Percentiles rank a stretch among this genome's conserved stretches.
These are phyloP conservation scores for Leucophenga maculata DNA, from an alignment of 2,888 invertebrate genomes.

Conservation along the genomic window DNA sequence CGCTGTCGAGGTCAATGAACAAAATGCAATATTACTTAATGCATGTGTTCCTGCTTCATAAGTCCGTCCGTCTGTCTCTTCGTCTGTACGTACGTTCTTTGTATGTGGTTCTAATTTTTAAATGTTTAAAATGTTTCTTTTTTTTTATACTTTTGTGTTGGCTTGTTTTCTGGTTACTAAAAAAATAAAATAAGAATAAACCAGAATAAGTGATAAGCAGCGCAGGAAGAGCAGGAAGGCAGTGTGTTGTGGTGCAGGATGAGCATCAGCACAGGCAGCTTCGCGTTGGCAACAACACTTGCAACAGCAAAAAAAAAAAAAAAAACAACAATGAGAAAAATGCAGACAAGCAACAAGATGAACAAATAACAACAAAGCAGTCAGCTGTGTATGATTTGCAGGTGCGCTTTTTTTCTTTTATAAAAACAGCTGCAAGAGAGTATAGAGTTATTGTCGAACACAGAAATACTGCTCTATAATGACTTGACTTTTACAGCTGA, in stretches of 20 bases:
- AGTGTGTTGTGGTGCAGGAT: background rate
- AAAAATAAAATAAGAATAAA: background rate
- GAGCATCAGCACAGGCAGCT: background rate
- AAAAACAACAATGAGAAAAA: conserved; percentile 22
- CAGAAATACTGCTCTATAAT: too few relatives aligned
- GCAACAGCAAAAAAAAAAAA: conserved; percentile 35
- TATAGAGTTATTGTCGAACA: too few relatives aligned
- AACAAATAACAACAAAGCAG: conserved; percentile 12
- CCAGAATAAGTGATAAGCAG: background rate
- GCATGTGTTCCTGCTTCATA: conserved; percentile 12
- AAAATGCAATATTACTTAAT: conserved; percentile 26
- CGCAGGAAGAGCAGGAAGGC: background rate
- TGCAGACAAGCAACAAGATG: conserved; percentile 30
- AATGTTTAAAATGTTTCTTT: background rate
- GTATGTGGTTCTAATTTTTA: conserved; percentile 10
- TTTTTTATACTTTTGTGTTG: background rate
- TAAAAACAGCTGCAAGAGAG: too few relatives aligned
- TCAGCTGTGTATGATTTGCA: too few relatives aligned
- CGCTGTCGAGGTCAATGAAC: conserved; percentile 15
- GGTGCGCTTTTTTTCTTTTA: too few relatives aligned
- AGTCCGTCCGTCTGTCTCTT: background rate
- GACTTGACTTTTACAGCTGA: too few relatives aligned
- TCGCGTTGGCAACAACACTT: conserved; percentile 21
- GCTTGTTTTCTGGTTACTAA: background rate
- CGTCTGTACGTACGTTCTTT: too few relatives aligned